Evolutionary conservation across 2,113 vertebrate species (phyloP).

Genomic region (Saguinus imperator): DNA sequence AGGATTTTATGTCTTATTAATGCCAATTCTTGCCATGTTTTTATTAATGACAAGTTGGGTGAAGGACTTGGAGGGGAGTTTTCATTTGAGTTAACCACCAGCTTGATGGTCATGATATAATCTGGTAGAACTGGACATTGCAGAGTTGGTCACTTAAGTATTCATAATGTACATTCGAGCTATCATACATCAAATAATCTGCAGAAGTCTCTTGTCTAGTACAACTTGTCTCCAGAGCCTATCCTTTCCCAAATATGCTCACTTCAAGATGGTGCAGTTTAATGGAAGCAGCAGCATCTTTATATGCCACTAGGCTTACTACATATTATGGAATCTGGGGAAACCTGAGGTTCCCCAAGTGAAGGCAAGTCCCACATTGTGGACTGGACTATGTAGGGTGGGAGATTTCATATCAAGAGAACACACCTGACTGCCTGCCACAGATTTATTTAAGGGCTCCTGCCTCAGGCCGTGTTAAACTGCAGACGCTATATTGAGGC

Average conservation of each 20-base stretch:
- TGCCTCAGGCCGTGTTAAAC: slow-evolving; percentile 82
- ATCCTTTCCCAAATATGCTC: slow-evolving; percentile 92
- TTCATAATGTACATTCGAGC: slow-evolving; percentile 93
- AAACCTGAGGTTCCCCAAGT: slow-evolving; percentile 92
- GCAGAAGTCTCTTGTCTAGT: slow-evolving; percentile 90
- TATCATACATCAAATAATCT: slow-evolving; percentile 88
- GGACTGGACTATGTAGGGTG: slow-evolving; percentile 90
- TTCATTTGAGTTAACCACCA: slow-evolving; percentile 91
- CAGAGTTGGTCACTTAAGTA: slow-evolving; percentile 94
- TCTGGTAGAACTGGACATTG: slow-evolving; percentile 92
- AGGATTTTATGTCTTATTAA: slow-evolving; percentile 92
- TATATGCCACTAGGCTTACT: slow-evolving; percentile 89
- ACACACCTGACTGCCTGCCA: slow-evolving; percentile 87
- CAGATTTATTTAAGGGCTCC: slow-evolving; percentile 90
- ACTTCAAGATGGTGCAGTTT: slow-evolving; percentile 92
- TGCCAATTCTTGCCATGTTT: slow-evolving; percentile 89
- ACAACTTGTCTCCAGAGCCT: slow-evolving; percentile 91
- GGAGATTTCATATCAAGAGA: slow-evolving; percentile 92
- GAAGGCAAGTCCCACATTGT: slow-evolving; percentile 91
- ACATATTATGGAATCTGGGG: slow-evolving; percentile 92
- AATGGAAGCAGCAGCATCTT: slow-evolving; percentile 88
- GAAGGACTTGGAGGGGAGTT: slow-evolving; percentile 91
- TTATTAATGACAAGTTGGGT: slow-evolving; percentile 90
- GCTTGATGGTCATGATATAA: slow-evolving; percentile 95
- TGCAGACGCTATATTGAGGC: slow-evolving; percentile 82